These are phyloP conservation scores for Aphyosemion australe DNA, from an alignment of 2,113 vertebrate genomes.

Conservation along the genomic window DNA sequence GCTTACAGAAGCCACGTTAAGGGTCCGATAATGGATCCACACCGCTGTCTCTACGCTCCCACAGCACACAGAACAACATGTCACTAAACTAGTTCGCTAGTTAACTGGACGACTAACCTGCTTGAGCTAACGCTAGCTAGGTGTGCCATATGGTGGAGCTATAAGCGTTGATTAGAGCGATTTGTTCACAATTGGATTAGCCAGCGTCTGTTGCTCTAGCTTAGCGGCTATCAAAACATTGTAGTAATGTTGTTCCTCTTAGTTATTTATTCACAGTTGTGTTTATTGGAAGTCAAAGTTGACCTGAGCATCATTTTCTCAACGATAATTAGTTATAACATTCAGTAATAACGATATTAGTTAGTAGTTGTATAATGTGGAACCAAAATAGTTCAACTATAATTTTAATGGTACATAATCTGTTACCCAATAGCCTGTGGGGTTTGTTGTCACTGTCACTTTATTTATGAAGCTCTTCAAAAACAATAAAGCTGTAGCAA, in stretches of 20 bases:
- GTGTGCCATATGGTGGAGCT: conserved; percentile 64
- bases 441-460: too few species aligned
- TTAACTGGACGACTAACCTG: neutral
- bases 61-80: neutral
- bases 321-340: too few species aligned
- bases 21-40: conserved; percentile 26
- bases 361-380: too few species aligned
- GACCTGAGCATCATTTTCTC: too few species aligned
- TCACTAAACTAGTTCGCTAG: neutral
- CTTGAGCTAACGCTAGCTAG: conserved; percentile 38
- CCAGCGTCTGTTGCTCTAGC: conserved; percentile 40
- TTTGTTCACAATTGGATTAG: conserved; percentile 69
- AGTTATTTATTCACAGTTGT: too few species aligned
- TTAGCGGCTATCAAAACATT: conserved; percentile 55
- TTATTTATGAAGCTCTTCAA: too few species aligned
- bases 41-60: neutral
- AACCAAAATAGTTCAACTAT: too few species aligned
- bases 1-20: too few species aligned
- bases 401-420: too few species aligned
- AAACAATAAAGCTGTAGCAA: too few species aligned
- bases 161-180: conserved; percentile 70
- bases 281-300: conserved; percentile 22
- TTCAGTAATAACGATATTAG: too few species aligned
- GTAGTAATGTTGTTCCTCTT: conserved; percentile 35
- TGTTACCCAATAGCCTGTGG: too few species aligned